Evolutionary conservation across 2,113 vertebrate species (phyloP), one percentile per base, ranked within the genome.

Genomic region (Theropithecus gelada): DNA sequence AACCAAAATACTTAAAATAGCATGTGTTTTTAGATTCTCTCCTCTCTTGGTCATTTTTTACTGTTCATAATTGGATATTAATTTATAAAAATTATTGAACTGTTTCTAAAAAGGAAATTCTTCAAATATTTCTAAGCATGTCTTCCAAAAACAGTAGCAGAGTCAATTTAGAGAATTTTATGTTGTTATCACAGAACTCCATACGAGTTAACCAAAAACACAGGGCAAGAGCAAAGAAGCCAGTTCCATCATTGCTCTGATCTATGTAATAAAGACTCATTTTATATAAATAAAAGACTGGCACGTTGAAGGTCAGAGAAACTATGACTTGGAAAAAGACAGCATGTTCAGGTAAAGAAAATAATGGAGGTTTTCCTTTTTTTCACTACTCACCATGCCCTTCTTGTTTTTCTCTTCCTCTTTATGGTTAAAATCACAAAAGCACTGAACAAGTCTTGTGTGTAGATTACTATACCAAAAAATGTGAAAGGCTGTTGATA

Each of bases 31-130:
- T 35, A 57, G 11, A 86, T 40, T 75, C 38, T 95, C 20, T 90
- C 82, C 22, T 96, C 94, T 93, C 89, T 97, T 97, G 66, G 81
- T 88, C 87, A 97, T 96, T 83, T 94, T 96, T 43, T 52, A 61
- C 50, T 93, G 3, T 75, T 96, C 48, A 90, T 84, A 87, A 87
- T 38, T 73, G 40, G 68, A 88, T 93, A 86, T 83, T 91, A 52
- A 43, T 45, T 88, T 96, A 85, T 81, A 68, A 68, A 68, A 22
- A 90, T 48, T 93, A 90, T 88, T 78, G 52, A 95, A 91, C 78
- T 97, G n/a, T 92, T 93, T 94, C 92, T 96, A n/a, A 96, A 88
- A 75, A 0, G 4, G 76, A 98, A 96, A 97, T 97, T 97, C 87
- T 95, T 97, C 73, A 98, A 88, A 94, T 98, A 82, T 85, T 96